Base-by-base conservation (phyloP, 37 sponge, comb jelly and placozoan genomes). In the Aplysina aerophoba region DNA sequence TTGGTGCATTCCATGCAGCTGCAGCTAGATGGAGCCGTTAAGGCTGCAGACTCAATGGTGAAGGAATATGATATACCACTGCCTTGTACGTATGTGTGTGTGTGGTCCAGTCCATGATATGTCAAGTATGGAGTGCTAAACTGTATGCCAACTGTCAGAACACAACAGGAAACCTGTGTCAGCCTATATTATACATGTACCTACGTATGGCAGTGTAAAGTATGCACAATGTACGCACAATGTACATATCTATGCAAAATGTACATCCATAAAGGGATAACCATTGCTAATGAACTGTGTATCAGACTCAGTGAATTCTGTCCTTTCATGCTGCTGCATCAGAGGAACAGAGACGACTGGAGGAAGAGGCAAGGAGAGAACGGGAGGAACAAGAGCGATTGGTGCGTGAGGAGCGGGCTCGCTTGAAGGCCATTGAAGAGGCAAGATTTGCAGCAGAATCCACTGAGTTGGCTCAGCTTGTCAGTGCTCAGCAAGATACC, bases 381-480 rank as follows among this genome's bases (percentile, higher is more conserved):
- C 39, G 66, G 53, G 88, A 93, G 75, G 88, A 89, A 53, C 58
- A 79, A 31, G 83, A 85, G 60, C 36, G 56, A 33, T 22, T 27
- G 20, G 83, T 34, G 57, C 60, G 63, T 20, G 93, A 93, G 53
- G 93, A 93, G 50, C 59, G 79, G 37, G 82, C 59, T 21, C 58
- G 86, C 57, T 59, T 73, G 56, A 59, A 80, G 74, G 93, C 77
- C 15, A 40, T 65, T 24, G 90, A 93, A 39, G 81, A 90, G 34
- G 85, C 83, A 27, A 71, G 90, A 22, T 89, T 93, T 57, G 31
- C 66, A 0, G 80, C 82, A 54, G 88, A 89, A 69, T 85, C 83
- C 4, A 71, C 21, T 19, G 57, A 50, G 27, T 24, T 87, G 58
- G 57, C 71, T 19, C 39, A 40, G 14, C 21, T 84, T 14, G 37